Evolutionary conservation across 2,888 invertebrate genomes (phyloP).

Genomic region (Pollenia amentaria): DNA sequence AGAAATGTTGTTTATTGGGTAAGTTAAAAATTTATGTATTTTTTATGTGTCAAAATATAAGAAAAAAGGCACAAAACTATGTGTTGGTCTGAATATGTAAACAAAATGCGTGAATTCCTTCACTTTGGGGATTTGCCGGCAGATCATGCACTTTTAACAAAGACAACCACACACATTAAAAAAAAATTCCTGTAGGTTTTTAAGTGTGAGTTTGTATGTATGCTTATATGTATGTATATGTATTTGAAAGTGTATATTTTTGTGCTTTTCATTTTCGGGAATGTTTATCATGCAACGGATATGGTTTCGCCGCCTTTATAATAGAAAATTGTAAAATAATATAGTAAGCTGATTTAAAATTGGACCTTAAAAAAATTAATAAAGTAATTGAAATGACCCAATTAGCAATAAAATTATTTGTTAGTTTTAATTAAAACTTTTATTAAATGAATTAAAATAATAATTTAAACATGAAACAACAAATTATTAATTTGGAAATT

Average conservation of each 20-base stretch:
- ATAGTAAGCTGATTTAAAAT: too few species aligned
- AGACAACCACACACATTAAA: slow-evolving; percentile 24
- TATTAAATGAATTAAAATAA: too few species aligned
- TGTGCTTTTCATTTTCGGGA: slow-evolving; percentile 49
- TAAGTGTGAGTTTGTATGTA: background rate
- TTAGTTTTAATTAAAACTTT: too few species aligned
- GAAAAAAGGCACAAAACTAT: background rate
- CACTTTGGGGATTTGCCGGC: slow-evolving; percentile 54
- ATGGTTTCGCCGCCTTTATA: background rate
- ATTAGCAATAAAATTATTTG: too few species aligned
- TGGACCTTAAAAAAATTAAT: too few species aligned
- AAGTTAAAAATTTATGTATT: background rate
- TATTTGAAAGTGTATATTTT: background rate
- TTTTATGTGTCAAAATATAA: background rate
- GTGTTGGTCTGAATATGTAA: background rate
- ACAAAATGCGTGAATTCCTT: slow-evolving; percentile 54
- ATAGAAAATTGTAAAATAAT: too few species aligned
- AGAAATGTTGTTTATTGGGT: too few species aligned
- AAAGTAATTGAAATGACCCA: too few species aligned
- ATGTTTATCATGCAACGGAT: slow-evolving; percentile 59
- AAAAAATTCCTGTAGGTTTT: slow-evolving; percentile 23
- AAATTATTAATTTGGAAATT: too few species aligned
- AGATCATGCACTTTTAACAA: slow-evolving; percentile 46
- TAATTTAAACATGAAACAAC: too few species aligned
- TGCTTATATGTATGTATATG: background rate